Evolutionary conservation across 2,888 invertebrate species (phyloP).

Genomic region (Sarcophaga rosellei): DNA sequence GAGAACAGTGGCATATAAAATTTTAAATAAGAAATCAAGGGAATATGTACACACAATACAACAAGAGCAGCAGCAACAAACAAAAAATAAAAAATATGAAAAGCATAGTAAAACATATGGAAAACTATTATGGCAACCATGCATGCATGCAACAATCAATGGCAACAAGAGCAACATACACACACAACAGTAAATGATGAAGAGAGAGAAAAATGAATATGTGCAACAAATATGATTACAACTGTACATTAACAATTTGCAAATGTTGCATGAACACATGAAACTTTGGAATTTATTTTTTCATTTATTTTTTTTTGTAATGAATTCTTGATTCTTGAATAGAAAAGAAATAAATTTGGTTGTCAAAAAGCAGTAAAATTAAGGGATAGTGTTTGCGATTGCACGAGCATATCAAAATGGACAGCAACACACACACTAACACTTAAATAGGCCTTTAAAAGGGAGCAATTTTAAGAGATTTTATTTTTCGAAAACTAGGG

Average conservation of each 20-base stretch:
- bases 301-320: not conserved
- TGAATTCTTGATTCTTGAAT: not conserved
- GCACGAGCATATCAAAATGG: too few relatives aligned
- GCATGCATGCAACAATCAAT: not conserved
- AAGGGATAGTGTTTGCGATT: too few relatives aligned
- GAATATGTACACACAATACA: not conserved
- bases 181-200: too few relatives aligned
- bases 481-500: too few relatives aligned
- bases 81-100: too few relatives aligned
- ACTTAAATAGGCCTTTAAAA: too few relatives aligned
- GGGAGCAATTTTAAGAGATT: too few relatives aligned
- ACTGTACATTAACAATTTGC: constrained; percentile 9
- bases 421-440: too few relatives aligned
- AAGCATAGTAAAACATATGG: too few relatives aligned
- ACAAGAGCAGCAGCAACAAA: not conserved
- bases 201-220: not conserved
- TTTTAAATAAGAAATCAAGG: constrained; percentile 36
- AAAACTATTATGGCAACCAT: not conserved
- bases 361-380: too few relatives aligned
- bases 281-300: constrained; percentile 1
- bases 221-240: not conserved
- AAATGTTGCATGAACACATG: constrained; percentile 42
- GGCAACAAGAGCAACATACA: not conserved
- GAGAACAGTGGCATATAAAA: constrained; percentile 5
- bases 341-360: constrained; percentile 10